Conservation (phyloP, 30 jellyfish, hydroid and myxozoan species). For the Turritopsis rubra region DNA sequence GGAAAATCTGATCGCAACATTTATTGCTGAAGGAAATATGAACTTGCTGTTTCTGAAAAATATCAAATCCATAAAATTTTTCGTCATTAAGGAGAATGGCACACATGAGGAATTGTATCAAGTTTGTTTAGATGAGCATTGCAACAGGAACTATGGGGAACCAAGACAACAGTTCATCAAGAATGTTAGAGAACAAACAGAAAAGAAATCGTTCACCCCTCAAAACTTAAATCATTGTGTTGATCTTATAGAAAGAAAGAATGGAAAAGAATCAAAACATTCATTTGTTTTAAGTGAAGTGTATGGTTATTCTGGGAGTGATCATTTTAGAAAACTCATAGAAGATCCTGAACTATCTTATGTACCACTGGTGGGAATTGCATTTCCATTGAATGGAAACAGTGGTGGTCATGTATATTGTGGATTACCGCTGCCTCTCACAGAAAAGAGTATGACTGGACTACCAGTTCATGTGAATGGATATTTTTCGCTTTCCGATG, state of each 20-base stretch:
- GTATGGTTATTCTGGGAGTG: constrained; percentile 17
- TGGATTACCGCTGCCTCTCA: constrained; percentile 61
- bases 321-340: not conserved
- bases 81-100: constrained; percentile 18
- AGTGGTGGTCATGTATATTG: constrained; percentile 67
- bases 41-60: constrained; percentile 49
- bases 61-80: constrained; percentile 37
- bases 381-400: constrained; percentile 11
- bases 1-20: constrained; percentile 28
- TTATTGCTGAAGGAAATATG: constrained; percentile 47
- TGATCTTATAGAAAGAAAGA: not conserved
- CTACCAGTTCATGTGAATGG: constrained; percentile 86
- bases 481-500: constrained; percentile 68
- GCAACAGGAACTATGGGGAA: constrained; percentile 2
- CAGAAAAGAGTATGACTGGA: constrained; percentile 41
- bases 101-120: constrained; percentile 29
- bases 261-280: not conserved
- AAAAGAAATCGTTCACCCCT: not conserved
- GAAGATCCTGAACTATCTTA: constrained; percentile 32
- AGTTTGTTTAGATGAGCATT: not conserved
- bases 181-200: not conserved
- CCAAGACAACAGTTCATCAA: constrained; percentile 15
- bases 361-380: constrained; percentile 61
- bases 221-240: constrained; percentile 24
- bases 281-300: constrained; percentile 23